Conservation (phyloP, 2,797 vertebrate species). For the Melopsittacus undulatus region DNA sequence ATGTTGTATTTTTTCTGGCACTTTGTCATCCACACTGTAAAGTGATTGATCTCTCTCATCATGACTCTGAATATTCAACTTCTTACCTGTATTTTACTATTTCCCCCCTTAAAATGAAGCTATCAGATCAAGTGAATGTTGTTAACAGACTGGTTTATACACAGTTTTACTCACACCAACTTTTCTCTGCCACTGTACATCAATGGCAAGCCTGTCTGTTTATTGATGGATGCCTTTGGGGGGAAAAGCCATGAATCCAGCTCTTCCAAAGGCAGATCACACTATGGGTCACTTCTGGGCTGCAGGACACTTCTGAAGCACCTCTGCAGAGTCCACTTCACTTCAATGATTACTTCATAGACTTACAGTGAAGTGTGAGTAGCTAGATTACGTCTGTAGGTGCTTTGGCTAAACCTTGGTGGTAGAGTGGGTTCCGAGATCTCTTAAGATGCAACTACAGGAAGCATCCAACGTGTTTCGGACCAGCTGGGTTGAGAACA, state of each 20-base stretch:
- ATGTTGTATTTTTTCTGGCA: not conserved
- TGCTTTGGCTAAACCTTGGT: not conserved
- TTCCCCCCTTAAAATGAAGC: not conserved
- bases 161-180: not conserved
- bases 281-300: not conserved
- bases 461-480: not conserved
- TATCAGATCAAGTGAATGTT: not conserved
- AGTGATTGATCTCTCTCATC: not conserved
- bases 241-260: not conserved
- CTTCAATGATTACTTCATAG: not conserved
- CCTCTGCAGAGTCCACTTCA: conserved; percentile 19
- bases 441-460: not conserved
- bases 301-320: not conserved
- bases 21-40: not conserved
- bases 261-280: not conserved
- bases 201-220: not conserved
- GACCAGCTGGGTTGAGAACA: not conserved
- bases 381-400: not conserved
- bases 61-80: not conserved
- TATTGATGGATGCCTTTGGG: not conserved
- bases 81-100: not conserved
- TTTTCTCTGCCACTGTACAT: not conserved
- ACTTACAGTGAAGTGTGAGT: not conserved
- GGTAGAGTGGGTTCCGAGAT: not conserved
- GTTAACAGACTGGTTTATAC: not conserved